Base-by-base conservation (phyloP, 2,797 vertebrate genomes). In the Coilia nasus region DNA sequence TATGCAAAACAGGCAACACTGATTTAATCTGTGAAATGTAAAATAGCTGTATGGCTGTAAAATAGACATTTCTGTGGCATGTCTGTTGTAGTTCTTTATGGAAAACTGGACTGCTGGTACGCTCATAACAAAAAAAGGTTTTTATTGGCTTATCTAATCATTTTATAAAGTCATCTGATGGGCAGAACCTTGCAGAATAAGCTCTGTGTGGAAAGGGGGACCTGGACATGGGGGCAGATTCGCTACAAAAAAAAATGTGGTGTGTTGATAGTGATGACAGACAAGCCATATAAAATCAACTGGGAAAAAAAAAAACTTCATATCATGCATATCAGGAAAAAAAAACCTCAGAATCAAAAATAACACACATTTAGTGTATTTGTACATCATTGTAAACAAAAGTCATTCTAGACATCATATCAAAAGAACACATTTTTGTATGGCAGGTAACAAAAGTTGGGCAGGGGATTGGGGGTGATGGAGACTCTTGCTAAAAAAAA, bases 371-470 rank as follows among this genome's bases (percentile, higher is more conserved):
- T 94, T 96, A 96, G 96, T 96, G 95, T 96, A 96, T 95, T 96
- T 96, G 94, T 95, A 96, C 93, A 95, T 95, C 94, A 94, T 92
- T 96, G 96, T 96, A 96, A 96, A 96, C 96, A 96, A 94, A 75
- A 94, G 93, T 95, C 92, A 94, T 95, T 95, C 95, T 95, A 95
- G 91, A 95, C 94, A 95, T 95, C 94, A 95, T 95, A 95, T 94
- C 92, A 96, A 95, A 96, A 96, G n/a, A 44, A 64, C 94, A 96
- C 94, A 93, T 64, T 64, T 64, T 64, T 94, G n/a, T 93, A 96
- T 96, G 95, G 94, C 94, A 94, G 94, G 91, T 94, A 95, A 95
- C 91, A 94, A 95, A 96, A 95, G 95, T 92, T 94, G 94, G 5
- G 7, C 11, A 0, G 15, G 64, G 71, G 71, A 15, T 44, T 17